Evolutionary conservation across 2,113 vertebrate genomes (phyloP), one percentile per base, ranked within the genome.

Genomic region (Odocoileus hemionus): DNA sequence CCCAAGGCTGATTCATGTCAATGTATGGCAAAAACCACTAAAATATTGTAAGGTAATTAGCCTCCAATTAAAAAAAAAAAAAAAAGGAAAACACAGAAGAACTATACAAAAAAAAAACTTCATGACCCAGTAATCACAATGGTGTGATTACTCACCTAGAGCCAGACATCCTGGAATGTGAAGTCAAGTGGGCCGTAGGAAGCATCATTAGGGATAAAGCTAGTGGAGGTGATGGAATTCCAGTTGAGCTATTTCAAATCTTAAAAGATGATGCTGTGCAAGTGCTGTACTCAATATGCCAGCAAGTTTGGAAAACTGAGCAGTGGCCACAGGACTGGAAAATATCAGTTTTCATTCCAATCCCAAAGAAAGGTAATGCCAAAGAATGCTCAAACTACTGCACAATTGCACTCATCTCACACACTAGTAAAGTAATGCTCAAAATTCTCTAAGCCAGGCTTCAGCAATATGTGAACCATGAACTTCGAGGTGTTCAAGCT

Each of bases 401-500:
- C 33, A 10, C 33, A 67, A 10, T 67, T 67, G 33, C 8, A 67
- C 7, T n/a, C 61, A 67, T 67, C 16, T 67, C 16, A 67, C 16
- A n/a, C 0, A 0, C 16, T n/a, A 67, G 16, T 67, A 67, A 67
- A n/a, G 61, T 67, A n/a, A 19, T 67, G 61, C 33, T 67, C 33
- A n/a, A 67, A 67, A 67, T n/a, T 67, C 33, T 67, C 16, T 16
- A 67, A 67, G 17, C 16, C 64, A 36, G 16, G 64, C 64, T 36
- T 36, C 64, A n/a, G 5, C 16, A n/a, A n/a, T 67, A 19, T 0
- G 0, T 10, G 16, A 67, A 67, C 64, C 2, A 1, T 17, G 33
- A 67, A 67, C 33, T 67, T n/a, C 8, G 4, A n/a, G 33, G 19
- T 67, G 61, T 67, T 19, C 61, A 67, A n/a, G 33, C 4, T 67